Percentiles rank a stretch among this genome's conserved stretches.
Evolutionary conservation across 2,888 invertebrate genomes (phyloP).

Genomic region (Camptogramma bilineatum): DNA sequence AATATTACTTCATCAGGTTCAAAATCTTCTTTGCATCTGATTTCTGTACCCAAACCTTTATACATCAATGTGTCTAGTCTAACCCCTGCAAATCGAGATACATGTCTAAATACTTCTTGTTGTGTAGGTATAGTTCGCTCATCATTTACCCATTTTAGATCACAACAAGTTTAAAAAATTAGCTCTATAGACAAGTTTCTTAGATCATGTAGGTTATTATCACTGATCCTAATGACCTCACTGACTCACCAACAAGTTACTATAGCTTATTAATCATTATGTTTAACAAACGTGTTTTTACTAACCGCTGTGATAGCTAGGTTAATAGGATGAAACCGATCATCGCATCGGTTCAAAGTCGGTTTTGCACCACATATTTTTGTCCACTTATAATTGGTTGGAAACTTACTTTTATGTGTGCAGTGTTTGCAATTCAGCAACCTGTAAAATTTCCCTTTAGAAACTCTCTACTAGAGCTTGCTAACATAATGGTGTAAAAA

Average conservation of each 20-base stretch:
- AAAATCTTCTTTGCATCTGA: no score
- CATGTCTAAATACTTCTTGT: background rate
- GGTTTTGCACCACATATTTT: background rate
- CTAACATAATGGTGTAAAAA: no score
- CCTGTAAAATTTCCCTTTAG: background rate
- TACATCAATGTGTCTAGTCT: no score
- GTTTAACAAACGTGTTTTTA: conserved; percentile 6
- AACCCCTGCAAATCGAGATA: no score
- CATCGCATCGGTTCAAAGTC: background rate
- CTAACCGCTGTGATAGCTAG: conserved; percentile 9
- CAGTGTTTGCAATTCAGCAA: background rate
- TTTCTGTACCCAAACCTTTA: no score
- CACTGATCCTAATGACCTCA: conserved; percentile 12
- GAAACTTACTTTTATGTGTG: background rate
- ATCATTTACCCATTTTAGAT: background rate
- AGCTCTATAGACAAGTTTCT: background rate
- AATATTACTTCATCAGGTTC: no score
- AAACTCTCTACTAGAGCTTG: no score
- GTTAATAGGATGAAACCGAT: conserved; percentile 12
- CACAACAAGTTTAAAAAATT: background rate
- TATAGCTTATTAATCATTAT: conserved; percentile 11
- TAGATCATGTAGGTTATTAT: conserved; percentile 1
- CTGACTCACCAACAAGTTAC: conserved; percentile 12
- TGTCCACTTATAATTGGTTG: background rate
- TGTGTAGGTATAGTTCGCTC: background rate